These are phyloP conservation scores for Rhizoglyphus robini DNA, from an alignment of 1,140 invertebrate genomes.

Conservation along the genomic window DNA sequence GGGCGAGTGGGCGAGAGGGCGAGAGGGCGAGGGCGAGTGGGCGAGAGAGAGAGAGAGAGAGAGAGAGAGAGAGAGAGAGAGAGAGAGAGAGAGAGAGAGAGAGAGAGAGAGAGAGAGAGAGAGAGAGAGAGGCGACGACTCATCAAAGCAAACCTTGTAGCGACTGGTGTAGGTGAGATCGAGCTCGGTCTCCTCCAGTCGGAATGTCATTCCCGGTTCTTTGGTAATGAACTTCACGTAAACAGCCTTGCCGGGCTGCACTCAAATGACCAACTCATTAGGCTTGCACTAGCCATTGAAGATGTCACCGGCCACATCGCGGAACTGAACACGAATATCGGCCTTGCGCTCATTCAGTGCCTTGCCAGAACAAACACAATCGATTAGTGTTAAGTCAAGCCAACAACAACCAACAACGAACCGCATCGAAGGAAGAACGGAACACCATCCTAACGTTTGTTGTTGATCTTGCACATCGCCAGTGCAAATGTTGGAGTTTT, in stretches of 20 bases:
- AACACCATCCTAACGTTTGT: slow-evolving; percentile 32
- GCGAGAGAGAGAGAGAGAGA: no score
- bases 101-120: no score
- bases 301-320: slow-evolving; percentile 6
- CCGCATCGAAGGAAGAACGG: slow-evolving; percentile 31
- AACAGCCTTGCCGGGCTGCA: slow-evolving; percentile 21
- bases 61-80: no score
- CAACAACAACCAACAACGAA: slow-evolving; percentile 12
- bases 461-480: slow-evolving; percentile 28
- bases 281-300: slow-evolving; percentile 8
- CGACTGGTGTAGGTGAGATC: slow-evolving; percentile 39
- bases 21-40: no score
- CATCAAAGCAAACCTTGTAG: slow-evolving; percentile 36
- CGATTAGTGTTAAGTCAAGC: not conserved
- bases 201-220: slow-evolving; percentile 33
- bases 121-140: no score
- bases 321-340: slow-evolving; percentile 23
- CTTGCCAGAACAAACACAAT: slow-evolving; percentile 24
- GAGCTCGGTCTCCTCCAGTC: slow-evolving; percentile 40
- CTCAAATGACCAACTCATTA: slow-evolving; percentile 20
- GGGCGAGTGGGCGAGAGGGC: no score
- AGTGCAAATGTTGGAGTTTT: slow-evolving; percentile 34
- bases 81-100: no score
- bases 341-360: slow-evolving; percentile 34
- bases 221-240: slow-evolving; percentile 20